Conservation (phyloP, 1,140 invertebrate genomes). For the Monomorium pharaonis region DNA sequence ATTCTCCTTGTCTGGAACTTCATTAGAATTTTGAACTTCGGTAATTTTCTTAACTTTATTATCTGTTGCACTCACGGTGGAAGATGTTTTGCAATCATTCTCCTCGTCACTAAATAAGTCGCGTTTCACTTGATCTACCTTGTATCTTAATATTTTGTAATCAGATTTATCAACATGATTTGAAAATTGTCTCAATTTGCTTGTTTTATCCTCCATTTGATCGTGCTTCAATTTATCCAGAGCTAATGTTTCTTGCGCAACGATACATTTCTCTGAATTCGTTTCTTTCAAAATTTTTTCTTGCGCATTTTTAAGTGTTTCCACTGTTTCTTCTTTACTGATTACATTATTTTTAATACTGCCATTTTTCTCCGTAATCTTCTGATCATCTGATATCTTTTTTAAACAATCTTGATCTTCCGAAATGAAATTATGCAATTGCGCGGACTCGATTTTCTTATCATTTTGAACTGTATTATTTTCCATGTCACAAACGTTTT, state of each 20-base stretch:
- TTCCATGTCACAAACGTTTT: neutral
- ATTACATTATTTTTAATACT: neutral
- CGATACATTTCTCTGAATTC: neutral
- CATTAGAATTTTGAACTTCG: neutral
- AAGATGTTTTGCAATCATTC: constrained; percentile 73
- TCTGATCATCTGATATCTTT: neutral
- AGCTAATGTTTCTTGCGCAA: neutral
- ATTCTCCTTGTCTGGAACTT: neutral
- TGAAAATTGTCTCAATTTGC: neutral
- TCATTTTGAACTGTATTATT: neutral
- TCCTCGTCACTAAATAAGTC: constrained; percentile 83
- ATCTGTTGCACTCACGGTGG: neutral
- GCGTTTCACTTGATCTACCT: constrained; percentile 81
- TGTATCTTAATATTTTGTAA: constrained; percentile 66
- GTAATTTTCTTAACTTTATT: constrained; percentile 36
- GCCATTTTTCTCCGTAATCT: neutral
- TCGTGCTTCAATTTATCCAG: neutral
- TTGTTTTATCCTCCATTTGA: neutral
- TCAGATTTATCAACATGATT: constrained; percentile 56
- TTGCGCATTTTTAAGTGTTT: neutral
- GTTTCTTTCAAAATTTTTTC: neutral
- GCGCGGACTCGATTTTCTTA: neutral
- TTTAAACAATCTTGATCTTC: neutral
- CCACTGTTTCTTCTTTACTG: neutral
- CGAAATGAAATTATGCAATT: neutral